Conservation (phyloP, 2,797 vertebrate species). For the Monodelphis domestica region DNA sequence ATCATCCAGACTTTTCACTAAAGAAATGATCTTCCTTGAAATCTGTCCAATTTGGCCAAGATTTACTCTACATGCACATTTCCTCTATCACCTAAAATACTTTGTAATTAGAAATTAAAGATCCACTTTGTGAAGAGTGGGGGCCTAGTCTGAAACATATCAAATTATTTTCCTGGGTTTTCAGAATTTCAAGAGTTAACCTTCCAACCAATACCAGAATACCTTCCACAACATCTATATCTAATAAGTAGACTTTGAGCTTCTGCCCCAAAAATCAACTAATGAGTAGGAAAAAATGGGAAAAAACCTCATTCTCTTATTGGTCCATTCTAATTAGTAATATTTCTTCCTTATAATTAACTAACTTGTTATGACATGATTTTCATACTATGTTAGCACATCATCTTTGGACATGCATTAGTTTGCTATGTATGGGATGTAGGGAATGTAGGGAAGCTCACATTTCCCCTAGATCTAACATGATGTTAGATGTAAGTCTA, state of each 20-base stretch:
- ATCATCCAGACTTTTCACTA: background rate
- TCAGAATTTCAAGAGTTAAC: background rate
- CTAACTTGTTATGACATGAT: too few relatives aligned
- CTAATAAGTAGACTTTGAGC: background rate
- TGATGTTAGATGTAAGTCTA: background rate
- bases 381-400: too few relatives aligned
- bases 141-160: background rate
- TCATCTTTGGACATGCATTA: background rate
- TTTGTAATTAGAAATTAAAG: background rate
- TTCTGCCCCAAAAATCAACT: background rate
- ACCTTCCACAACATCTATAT: background rate
- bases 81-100: background rate
- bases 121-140: background rate
- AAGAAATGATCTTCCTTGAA: background rate
- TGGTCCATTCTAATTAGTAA: background rate
- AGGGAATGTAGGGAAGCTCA: background rate
- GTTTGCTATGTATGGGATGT: background rate
- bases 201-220: background rate
- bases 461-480: background rate
- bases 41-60: background rate
- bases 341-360: background rate
- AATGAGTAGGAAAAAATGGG: background rate
- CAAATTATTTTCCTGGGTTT: background rate
- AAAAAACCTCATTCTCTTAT: background rate
- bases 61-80: background rate